These are phyloP conservation scores for Aphelenchoides fujianensis DNA, from an alignment of 1,140 invertebrate species.

Conservation along the genomic window DNA sequence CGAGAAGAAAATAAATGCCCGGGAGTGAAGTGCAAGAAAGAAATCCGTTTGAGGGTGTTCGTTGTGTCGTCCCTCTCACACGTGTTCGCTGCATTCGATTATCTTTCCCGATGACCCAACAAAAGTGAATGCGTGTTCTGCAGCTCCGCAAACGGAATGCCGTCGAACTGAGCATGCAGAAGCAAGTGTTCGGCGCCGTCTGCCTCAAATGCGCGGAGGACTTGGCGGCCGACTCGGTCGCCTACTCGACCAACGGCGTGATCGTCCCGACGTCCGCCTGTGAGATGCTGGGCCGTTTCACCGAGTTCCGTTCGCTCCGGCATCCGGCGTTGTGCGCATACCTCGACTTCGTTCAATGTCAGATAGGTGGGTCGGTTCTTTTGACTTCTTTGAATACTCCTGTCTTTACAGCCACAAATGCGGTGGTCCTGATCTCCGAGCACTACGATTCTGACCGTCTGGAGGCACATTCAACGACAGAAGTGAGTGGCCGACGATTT, in stretches of 20 bases:
- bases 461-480: background rate
- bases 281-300: conserved; percentile 30
- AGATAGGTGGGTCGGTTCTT: conserved; percentile 11
- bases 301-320: background rate
- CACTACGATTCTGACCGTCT: conserved; percentile 25
- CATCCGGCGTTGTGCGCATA: conserved; percentile 32
- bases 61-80: too few relatives aligned
- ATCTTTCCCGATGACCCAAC: too few relatives aligned
- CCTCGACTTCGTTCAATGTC: conserved; percentile 29
- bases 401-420: conserved; percentile 32
- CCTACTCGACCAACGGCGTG: background rate
- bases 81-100: too few relatives aligned
- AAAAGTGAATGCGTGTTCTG: too few relatives aligned
- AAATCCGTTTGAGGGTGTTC: too few relatives aligned
- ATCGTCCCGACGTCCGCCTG: conserved; percentile 2
- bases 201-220: conserved; percentile 16
- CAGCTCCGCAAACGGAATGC: too few relatives aligned
- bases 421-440: conserved; percentile 32
- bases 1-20: too few relatives aligned
- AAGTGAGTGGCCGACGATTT: conserved; percentile 29
- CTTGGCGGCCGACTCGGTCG: background rate
- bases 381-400: background rate
- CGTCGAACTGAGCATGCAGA: too few relatives aligned
- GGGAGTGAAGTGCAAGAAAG: too few relatives aligned
- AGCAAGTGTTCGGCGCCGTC: background rate